A percentile compares a stretch with the other conserved stretches of the same genome.
phyloP scores from a whole-genome alignment of 2,888 invertebrate species.

The Dexiosoma caninum region DNA sequence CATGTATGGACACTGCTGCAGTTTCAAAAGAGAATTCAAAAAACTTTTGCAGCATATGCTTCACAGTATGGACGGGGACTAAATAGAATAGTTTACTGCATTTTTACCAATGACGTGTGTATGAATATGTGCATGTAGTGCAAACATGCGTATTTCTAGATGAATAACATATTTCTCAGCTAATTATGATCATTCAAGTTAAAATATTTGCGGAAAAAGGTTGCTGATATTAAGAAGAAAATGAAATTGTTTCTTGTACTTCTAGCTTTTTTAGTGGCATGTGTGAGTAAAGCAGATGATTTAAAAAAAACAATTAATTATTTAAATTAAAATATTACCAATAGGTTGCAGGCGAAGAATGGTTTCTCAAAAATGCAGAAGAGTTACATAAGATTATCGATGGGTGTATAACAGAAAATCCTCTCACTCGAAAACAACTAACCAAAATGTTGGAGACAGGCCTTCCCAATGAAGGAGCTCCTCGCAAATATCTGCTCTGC shows the following conservation, averaged over 20 bases:
- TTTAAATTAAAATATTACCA: constrained; percentile 15
- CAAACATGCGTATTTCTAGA: no score
- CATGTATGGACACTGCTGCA: no score
- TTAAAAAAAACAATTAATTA: not conserved
- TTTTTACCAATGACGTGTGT: no score
- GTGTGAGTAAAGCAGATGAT: constrained; percentile 49
- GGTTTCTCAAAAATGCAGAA: constrained; percentile 70
- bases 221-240: not conserved
- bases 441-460: constrained; percentile 68
- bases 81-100: no score
- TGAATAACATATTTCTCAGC: not conserved
- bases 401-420: constrained; percentile 69
- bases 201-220: constrained; percentile 7
- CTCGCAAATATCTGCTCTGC: constrained; percentile 72
- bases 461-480: constrained; percentile 70
- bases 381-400: constrained; percentile 70
- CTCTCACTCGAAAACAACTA: constrained; percentile 67
- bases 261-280: constrained; percentile 59
- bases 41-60: no score
- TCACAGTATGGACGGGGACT: no score
- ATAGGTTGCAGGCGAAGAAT: constrained; percentile 70
- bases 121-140: no score
- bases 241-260: constrained; percentile 64
- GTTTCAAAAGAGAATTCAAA: no score
- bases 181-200: constrained; percentile 16